These are phyloP conservation scores for Cebus imitator DNA, from an alignment of 2,113 vertebrate species.

Conservation along the genomic window DNA sequence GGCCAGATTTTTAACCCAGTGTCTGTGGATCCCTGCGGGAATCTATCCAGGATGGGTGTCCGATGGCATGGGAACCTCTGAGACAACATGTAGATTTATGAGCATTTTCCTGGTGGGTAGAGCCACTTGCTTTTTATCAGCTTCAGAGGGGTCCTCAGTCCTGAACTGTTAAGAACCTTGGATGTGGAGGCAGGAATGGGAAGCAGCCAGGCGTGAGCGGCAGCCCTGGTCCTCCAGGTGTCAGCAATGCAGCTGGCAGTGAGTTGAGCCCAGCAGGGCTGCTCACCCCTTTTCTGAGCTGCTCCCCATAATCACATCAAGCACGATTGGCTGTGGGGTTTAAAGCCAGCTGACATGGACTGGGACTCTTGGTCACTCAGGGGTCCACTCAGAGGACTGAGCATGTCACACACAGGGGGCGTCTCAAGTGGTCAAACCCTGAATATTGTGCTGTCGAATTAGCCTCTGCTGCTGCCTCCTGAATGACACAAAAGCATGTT, in stretches of 20 bases:
- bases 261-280: too few species aligned
- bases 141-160: neutral
- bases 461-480: neutral
- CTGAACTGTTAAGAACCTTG: neutral
- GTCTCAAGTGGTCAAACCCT: neutral
- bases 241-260: neutral
- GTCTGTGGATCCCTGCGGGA: too few species aligned
- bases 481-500: neutral
- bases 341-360: neutral
- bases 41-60: neutral
- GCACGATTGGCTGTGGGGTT: neutral
- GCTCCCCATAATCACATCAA: neutral
- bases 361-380: neutral
- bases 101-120: neutral
- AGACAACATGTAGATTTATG: neutral
- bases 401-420: too few species aligned
- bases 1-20: neutral
- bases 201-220: neutral
- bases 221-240: neutral
- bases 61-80: neutral
- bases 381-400: neutral
- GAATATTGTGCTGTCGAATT: neutral
- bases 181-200: neutral
- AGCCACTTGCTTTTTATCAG: neutral
- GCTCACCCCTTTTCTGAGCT: neutral